Percentiles rank a stretch among this genome's conserved stretches.
These are phyloP conservation scores for Rhipidura dahli DNA, from an alignment of 2,113 vertebrate genomes.

Conservation along the genomic window DNA sequence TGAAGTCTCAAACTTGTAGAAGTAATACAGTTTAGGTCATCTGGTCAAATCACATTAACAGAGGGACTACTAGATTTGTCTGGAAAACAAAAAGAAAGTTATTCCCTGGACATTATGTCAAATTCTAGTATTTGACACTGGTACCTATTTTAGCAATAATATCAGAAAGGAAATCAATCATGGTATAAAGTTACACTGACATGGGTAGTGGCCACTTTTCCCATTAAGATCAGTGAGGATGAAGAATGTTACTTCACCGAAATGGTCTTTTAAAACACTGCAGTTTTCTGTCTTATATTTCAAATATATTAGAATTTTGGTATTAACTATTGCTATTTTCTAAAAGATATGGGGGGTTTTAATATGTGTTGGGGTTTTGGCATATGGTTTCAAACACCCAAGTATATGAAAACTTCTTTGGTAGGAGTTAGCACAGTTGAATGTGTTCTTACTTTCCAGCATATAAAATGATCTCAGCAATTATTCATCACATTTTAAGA, in stretches of 20 bases:
- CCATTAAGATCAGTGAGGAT: neutral
- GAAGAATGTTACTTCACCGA: neutral
- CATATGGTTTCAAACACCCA: neutral
- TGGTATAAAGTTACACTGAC: neutral
- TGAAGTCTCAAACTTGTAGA: neutral
- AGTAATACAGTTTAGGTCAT: neutral
- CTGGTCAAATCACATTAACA: neutral
- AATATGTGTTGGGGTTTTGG: neutral
- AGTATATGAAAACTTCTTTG: neutral
- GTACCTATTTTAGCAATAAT: neutral
- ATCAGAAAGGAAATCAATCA: neutral
- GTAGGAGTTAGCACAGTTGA: neutral
- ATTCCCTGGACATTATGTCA: neutral
- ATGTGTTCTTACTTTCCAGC: neutral
- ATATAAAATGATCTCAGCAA: neutral
- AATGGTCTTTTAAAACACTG: neutral
- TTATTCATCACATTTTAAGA: neutral
- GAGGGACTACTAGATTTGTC: neutral
- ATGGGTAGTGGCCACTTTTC: neutral
- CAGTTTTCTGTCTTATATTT: neutral
- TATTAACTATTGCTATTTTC: neutral
- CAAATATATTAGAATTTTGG: neutral
- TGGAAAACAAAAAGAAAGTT: neutral
- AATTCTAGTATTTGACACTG: neutral
- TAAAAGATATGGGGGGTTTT: neutral